These are phyloP conservation scores for Syngnathus floridae DNA, from an alignment of 2,113 vertebrate species.

Conservation along the genomic window DNA sequence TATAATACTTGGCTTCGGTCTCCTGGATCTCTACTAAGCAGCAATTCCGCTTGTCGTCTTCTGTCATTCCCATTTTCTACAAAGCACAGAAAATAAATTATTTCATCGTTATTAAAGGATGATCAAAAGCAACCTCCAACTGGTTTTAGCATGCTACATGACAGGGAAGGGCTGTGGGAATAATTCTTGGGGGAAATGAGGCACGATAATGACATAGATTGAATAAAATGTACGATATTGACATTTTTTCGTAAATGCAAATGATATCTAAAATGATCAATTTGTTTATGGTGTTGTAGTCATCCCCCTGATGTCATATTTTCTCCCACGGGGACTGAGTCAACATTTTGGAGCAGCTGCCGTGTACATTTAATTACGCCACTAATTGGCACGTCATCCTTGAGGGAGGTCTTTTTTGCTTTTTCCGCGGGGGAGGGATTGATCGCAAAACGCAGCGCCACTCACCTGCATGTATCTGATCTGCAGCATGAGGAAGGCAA, in stretches of 20 bases:
- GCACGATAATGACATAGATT: not conserved
- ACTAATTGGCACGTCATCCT: slow-evolving; percentile 26
- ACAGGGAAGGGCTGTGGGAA: not conserved
- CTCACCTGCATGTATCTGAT: slow-evolving; percentile 96
- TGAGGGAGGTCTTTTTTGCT: slow-evolving; percentile 12
- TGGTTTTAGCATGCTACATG: not conserved
- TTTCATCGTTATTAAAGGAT: not conserved
- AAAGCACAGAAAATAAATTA: slow-evolving; percentile 4
- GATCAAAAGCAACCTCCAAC: not conserved
- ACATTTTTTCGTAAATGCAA: no score
- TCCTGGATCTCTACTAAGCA: slow-evolving; percentile 95
- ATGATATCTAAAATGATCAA: not conserved
- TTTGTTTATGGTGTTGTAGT: slow-evolving; percentile 11
- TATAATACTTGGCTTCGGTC: slow-evolving; percentile 94
- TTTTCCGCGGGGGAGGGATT: not conserved
- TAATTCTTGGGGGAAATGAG: not conserved
- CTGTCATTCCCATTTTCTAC: slow-evolving; percentile 97
- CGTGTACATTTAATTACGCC: slow-evolving; percentile 16
- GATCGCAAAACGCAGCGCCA: slow-evolving; percentile 40
- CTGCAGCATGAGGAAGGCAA: slow-evolving; percentile 80
- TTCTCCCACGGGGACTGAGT: slow-evolving; percentile 25
- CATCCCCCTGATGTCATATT: slow-evolving; percentile 34
- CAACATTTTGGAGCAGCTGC: slow-evolving; percentile 40
- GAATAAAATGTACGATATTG: not conserved
- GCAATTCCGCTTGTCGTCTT: slow-evolving; percentile 95